These are phyloP conservation scores for Heterodera carotae DNA, from an alignment of 1,140 invertebrate species.

Conservation along the genomic window DNA sequence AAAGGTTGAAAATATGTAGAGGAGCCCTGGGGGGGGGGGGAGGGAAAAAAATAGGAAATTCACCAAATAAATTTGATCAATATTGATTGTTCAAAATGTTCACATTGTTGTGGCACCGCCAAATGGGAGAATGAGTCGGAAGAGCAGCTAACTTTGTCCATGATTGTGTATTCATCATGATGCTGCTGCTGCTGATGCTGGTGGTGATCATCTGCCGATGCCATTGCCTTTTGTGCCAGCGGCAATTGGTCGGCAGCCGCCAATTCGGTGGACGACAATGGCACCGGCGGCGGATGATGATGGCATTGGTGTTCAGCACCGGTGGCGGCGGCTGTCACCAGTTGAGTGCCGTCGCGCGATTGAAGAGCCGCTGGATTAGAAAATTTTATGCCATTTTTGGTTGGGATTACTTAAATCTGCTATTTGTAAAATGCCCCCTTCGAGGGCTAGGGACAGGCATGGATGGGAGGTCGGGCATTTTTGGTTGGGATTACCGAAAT, in stretches of 20 bases:
- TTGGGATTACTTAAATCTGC: too few species aligned
- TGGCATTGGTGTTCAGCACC: constrained; percentile 2
- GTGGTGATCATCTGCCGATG: background rate
- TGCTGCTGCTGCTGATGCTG: background rate
- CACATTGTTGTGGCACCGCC: constrained; percentile 33
- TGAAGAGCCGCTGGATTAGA: too few species aligned
- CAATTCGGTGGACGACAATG: background rate
- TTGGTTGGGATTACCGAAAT: too few species aligned
- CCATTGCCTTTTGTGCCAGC: too few species aligned
- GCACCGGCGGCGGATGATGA: background rate
- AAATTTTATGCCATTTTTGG: too few species aligned
- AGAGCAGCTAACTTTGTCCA: constrained; percentile 35
- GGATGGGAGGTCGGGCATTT: too few species aligned
- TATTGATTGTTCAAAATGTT: background rate
- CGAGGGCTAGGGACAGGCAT: too few species aligned
- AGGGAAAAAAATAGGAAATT: too few species aligned
- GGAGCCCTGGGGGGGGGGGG: too few species aligned
- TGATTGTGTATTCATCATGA: constrained; percentile 28
- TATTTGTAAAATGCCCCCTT: too few species aligned
- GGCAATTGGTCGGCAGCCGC: background rate
- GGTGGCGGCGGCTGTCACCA: background rate
- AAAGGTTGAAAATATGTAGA: too few species aligned
- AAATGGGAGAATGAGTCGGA: constrained; percentile 34
- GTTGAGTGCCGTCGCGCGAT: background rate
- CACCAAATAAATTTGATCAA: background rate